phyloP scores from a whole-genome alignment of 2,888 invertebrate species.

The Chloroclysta siterata region DNA sequence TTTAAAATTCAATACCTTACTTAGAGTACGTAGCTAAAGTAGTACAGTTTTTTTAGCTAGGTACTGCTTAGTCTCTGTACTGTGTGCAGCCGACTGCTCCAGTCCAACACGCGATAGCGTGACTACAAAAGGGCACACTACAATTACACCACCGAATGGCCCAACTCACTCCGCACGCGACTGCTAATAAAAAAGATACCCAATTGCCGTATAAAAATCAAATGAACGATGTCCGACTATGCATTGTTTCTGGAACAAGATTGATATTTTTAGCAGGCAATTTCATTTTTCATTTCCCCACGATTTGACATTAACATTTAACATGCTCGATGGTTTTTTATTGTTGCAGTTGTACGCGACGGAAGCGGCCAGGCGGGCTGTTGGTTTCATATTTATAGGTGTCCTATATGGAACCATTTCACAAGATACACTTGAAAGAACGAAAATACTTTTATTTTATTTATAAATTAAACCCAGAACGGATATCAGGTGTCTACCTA shows the following conservation, averaged over 20 bases:
- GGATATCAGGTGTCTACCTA: too few species aligned
- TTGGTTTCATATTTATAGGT: constrained; percentile 20
- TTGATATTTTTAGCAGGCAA: constrained; percentile 51
- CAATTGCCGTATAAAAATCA: constrained; percentile 55
- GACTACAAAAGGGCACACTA: constrained; percentile 66
- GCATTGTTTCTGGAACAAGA: constrained; percentile 44
- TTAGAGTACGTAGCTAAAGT: too few species aligned
- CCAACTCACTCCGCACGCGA: constrained; percentile 72
- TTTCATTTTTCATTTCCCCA: constrained; percentile 45
- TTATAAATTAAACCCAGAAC: too few species aligned
- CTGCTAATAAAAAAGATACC: constrained; percentile 64
- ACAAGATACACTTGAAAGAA: background rate
- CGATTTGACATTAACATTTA: constrained; percentile 45
- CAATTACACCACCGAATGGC: constrained; percentile 70
- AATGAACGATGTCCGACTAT: constrained; percentile 47
- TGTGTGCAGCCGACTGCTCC: constrained; percentile 16
- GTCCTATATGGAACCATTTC: constrained; percentile 4
- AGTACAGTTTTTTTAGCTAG: background rate
- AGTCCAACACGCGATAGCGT: constrained; percentile 73
- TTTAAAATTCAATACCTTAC: too few species aligned
- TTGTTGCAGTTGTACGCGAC: constrained; percentile 34
- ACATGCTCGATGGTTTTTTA: constrained; percentile 46
- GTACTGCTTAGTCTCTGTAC: constrained; percentile 3
- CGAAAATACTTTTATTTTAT: too few species aligned
- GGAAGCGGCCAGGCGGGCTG: constrained; percentile 28